A percentile compares a stretch with the other conserved stretches of the same genome.
phyloP scores from a whole-genome alignment of 2,888 invertebrate genomes.

The Fabriciana adippe region DNA sequence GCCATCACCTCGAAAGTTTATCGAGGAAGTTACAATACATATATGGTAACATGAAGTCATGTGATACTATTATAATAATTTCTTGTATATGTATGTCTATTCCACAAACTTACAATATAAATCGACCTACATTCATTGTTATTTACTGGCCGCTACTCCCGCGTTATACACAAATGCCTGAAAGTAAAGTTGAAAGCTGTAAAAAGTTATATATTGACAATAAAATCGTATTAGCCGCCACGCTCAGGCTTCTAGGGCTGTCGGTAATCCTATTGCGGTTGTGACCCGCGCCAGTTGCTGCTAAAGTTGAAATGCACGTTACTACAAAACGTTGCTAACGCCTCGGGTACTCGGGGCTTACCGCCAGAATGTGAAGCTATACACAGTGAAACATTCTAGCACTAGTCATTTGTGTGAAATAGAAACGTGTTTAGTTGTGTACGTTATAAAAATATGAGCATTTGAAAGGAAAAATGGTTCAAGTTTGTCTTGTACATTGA shows the following conservation, averaged over 20 bases:
- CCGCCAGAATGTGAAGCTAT: constrained; percentile 19
- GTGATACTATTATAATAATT: no score
- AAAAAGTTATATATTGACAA: constrained; percentile 58
- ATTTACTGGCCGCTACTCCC: constrained; percentile 17
- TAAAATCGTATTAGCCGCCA: constrained; percentile 68
- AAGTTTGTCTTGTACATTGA: not conserved
- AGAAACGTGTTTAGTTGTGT: constrained; percentile 4
- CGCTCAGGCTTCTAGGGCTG: constrained; percentile 62
- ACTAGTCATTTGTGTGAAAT: constrained; percentile 16
- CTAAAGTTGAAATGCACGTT: constrained; percentile 61
- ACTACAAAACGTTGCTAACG: constrained; percentile 34
- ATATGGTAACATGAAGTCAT: no score
- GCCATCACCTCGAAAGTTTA: no score
- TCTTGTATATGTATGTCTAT: no score
- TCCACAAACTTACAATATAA: not conserved
- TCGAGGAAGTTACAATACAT: no score
- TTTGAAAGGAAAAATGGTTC: not conserved
- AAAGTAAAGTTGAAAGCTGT: constrained; percentile 39
- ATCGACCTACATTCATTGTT: constrained; percentile 8
- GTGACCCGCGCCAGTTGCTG: constrained; percentile 60
- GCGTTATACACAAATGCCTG: constrained; percentile 16
- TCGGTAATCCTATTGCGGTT: constrained; percentile 75
- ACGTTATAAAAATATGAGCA: not conserved
- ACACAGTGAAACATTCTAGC: constrained; percentile 19
- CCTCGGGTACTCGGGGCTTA: constrained; percentile 19